Base-by-base conservation (phyloP, 2,888 invertebrate species). In the Spodoptera littoralis region DNA sequence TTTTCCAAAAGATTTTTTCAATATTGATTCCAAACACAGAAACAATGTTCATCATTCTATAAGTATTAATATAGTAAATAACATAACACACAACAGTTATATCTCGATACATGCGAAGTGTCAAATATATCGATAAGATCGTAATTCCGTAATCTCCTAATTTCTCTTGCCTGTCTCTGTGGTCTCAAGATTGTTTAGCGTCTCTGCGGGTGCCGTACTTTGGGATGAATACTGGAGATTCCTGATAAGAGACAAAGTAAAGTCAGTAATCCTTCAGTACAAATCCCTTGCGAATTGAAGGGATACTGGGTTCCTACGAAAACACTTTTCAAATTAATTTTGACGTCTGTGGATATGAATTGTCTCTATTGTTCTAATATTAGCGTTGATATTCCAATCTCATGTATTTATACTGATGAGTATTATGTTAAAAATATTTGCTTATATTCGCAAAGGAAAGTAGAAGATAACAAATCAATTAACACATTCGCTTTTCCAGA, bases 261-360 rank as follows among this genome's bases (percentile, higher is more conserved):
- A 44, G 36, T 43, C 24, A 18, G 11, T 65, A 61, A 68, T 68
- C 61, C 46, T 42, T 12, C n/a, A 8, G 30, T 12, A 22, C 9
- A 50, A 68, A 69, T 65, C 70, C 42, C 36, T 1, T 30, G n/a
- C 0, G 42, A n/a, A 50, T 65, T 24, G 30, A 55, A 63, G 12
- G 45, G 46, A 46, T 70, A 65, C 49, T 61, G 42, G 49, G 50
- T 65, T 60, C 12, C 12, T 41, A 36, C 11, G 50, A 43, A 48
- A 49, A 60, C 70, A 70, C 61, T 61, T 60, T 49, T 36, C 41
- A 43, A 46, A 60, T 67, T 67, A 43, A 44, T 36, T 48, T 64
- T 36, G 30, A 46, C 11, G 24, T 24, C n/a, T 4, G 22, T 30
- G 45, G 61, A 69, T 60, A 49, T 60, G 9, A 11, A 36, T 41